Evolutionary conservation across 2,797 vertebrate genomes (phyloP).

Genomic region (Pelodytes ibericus): DNA sequence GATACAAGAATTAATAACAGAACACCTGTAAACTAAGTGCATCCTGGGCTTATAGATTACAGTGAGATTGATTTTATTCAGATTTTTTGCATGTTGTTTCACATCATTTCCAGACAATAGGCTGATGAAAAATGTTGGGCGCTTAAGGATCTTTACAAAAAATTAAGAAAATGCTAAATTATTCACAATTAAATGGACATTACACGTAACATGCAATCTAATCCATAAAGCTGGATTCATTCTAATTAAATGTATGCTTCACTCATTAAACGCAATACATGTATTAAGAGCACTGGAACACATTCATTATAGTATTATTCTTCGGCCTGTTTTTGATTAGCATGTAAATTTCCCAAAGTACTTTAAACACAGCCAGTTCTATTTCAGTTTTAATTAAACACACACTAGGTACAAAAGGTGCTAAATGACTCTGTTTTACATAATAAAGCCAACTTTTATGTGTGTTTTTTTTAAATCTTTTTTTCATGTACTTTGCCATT

Average conservation of each 20-base stretch:
- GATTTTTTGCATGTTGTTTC: not conserved
- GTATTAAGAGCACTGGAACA: not conserved
- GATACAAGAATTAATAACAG: not conserved
- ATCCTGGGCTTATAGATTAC: not conserved
- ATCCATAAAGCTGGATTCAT: slow-evolving; percentile 16
- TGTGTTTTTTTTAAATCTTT: not conserved
- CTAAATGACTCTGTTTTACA: slow-evolving; percentile 39
- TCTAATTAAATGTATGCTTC: slow-evolving; percentile 24
- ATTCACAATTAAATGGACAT: slow-evolving; percentile 1
- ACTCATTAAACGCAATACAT: slow-evolving; percentile 11
- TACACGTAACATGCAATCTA: slow-evolving; percentile 3
- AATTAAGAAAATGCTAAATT: slow-evolving; percentile 9
- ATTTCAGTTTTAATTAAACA: slow-evolving; percentile 47
- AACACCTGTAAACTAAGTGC: not conserved
- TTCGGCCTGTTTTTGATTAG: slow-evolving; percentile 32
- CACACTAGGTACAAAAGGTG: slow-evolving; percentile 18
- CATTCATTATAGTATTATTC: slow-evolving; percentile 23
- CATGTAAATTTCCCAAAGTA: slow-evolving; percentile 43
- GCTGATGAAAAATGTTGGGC: not conserved
- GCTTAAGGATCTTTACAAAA: not conserved
- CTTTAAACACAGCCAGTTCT: slow-evolving; percentile 32
- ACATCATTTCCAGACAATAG: not conserved
- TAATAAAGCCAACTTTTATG: slow-evolving; percentile 8
- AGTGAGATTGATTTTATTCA: slow-evolving; percentile 49
- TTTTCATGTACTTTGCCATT: not conserved